A percentile compares a stretch with the other conserved stretches of the same genome.
Conservation (phyloP, 2,888 invertebrate species). For the Erebia ligea region DNA sequence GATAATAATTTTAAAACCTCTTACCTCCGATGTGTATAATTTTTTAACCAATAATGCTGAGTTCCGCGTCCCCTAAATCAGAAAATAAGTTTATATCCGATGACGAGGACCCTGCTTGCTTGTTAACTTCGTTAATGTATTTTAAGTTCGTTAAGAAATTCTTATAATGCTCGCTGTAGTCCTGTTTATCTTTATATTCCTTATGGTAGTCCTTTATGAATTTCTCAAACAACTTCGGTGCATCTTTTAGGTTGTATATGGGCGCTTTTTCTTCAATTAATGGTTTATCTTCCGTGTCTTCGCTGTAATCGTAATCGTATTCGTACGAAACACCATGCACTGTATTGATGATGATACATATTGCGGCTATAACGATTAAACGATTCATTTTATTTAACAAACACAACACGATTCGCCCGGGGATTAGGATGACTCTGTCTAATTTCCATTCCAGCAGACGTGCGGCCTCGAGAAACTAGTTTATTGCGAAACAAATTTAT, state of each 20-base stretch:
- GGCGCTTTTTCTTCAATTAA: slow-evolving; percentile 44
- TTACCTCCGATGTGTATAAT: slow-evolving; percentile 13
- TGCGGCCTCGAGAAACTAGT: slow-evolving; percentile 39
- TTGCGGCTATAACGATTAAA: slow-evolving; percentile 31
- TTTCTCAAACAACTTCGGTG: slow-evolving; percentile 54
- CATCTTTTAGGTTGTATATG: slow-evolving; percentile 59
- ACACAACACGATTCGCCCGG: slow-evolving; percentile 31
- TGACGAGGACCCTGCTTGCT: slow-evolving; percentile 43
- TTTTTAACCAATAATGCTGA: slow-evolving; percentile 32
- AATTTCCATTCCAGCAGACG: slow-evolving; percentile 23
- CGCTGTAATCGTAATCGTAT: slow-evolving; percentile 36
- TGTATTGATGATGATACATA: slow-evolving; percentile 32
- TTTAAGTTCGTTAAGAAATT: slow-evolving; percentile 58
- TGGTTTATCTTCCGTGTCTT: slow-evolving; percentile 34
- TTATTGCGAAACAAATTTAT: slow-evolving; percentile 32
- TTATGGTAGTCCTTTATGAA: slow-evolving; percentile 57
- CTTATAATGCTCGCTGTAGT: slow-evolving; percentile 52
- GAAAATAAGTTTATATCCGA: slow-evolving; percentile 62
- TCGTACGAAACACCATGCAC: slow-evolving; percentile 33
- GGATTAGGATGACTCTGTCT: slow-evolving; percentile 39
- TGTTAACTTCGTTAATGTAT: slow-evolving; percentile 60
- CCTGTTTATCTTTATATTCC: slow-evolving; percentile 54
- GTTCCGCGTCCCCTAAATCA: slow-evolving; percentile 53
- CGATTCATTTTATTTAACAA: slow-evolving; percentile 41
- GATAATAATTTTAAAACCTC: background rate